Percentiles rank a stretch among this genome's conserved stretches.
These are phyloP conservation scores for Uloborus diversus DNA, from an alignment of 1,140 invertebrate genomes.

Conservation along the genomic window DNA sequence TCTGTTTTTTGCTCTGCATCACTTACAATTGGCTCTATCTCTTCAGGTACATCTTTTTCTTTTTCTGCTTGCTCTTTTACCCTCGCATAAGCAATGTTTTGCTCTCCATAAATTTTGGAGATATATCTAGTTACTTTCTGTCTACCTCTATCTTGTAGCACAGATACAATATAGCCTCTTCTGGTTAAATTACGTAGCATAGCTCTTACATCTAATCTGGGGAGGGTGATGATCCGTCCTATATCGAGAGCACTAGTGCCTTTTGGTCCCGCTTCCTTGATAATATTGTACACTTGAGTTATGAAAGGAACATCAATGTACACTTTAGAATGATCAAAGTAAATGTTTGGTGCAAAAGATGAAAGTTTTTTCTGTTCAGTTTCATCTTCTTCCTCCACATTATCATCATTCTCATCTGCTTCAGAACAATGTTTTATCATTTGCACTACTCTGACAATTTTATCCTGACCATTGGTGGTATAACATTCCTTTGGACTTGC, in stretches of 20 bases:
- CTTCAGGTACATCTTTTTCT: neutral
- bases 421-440: constrained; percentile 61
- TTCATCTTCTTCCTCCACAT: constrained; percentile 67
- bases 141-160: constrained; percentile 70
- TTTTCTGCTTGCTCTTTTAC: constrained; percentile 50
- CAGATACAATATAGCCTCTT: constrained; percentile 66
- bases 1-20: too few relatives aligned
- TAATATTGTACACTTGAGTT: constrained; percentile 67
- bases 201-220: constrained; percentile 68
- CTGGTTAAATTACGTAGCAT: constrained; percentile 68
- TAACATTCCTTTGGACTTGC: constrained; percentile 66
- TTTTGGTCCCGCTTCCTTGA: constrained; percentile 66
- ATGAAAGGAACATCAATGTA: constrained; percentile 61
- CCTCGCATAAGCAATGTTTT: constrained; percentile 56
- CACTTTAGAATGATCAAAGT: constrained; percentile 54
- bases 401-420: constrained; percentile 61
- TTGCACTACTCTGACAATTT: constrained; percentile 59
- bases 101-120: constrained; percentile 64
- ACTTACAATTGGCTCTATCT: neutral
- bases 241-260: constrained; percentile 69
- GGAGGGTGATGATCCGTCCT: constrained; percentile 66
- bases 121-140: constrained; percentile 66
- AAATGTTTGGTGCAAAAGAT: too few relatives aligned
- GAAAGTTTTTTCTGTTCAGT: constrained; percentile 64
- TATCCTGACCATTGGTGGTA: constrained; percentile 68